Percentiles rank a stretch among this genome's conserved stretches.
phyloP scores from a whole-genome alignment of 2,797 vertebrate genomes.

The Ispidina picta region DNA sequence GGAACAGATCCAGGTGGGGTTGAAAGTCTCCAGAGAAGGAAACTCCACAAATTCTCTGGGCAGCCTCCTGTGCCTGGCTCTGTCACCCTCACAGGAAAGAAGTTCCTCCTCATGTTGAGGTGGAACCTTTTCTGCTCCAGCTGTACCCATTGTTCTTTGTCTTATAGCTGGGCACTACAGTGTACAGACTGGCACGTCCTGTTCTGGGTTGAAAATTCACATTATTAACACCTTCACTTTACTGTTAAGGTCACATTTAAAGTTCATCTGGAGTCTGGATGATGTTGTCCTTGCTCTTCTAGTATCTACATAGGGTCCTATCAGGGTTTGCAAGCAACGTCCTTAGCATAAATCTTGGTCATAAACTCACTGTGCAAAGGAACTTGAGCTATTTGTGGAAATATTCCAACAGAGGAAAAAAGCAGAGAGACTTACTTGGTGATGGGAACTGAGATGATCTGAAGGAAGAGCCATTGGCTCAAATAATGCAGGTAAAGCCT shows the following conservation, averaged over 20 bases:
- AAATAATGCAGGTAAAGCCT: slow-evolving; percentile 94
- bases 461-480: slow-evolving; percentile 94
- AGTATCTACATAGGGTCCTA: background rate
- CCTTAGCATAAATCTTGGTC: background rate
- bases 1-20: too few relatives aligned
- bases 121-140: too few relatives aligned
- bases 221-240: background rate
- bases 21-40: too few relatives aligned
- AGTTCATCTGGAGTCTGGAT: background rate
- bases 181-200: too few relatives aligned
- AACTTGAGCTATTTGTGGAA: background rate
- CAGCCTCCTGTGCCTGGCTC: too few relatives aligned
- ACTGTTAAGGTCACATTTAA: background rate
- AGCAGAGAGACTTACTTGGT: slow-evolving; percentile 85
- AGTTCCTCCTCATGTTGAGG: too few relatives aligned
- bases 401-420: background rate
- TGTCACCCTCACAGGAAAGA: too few relatives aligned
- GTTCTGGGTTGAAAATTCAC: background rate
- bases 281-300: background rate
- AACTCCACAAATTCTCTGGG: too few relatives aligned
- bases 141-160: too few relatives aligned
- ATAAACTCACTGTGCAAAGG: background rate
- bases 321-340: background rate
- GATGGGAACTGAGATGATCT: slow-evolving; percentile 87
- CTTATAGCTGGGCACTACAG: too few relatives aligned